Conservation (phyloP, 2,113 vertebrate species). For the Ctenomys sociabilis region DNA sequence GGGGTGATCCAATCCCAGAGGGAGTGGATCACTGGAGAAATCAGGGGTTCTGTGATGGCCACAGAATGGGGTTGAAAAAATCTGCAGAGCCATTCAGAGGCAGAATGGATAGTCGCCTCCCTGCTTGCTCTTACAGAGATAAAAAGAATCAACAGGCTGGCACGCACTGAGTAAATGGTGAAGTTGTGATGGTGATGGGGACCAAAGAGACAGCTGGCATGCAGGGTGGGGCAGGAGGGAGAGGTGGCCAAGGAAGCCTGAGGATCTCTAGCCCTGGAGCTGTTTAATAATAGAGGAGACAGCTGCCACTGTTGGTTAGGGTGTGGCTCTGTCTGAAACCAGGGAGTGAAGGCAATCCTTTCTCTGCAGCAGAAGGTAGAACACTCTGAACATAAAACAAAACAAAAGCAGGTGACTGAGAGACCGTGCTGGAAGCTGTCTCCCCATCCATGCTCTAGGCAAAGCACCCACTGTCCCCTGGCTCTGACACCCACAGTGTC, state of each 20-base stretch:
- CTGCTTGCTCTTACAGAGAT: neutral
- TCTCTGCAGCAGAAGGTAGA: slow-evolving; percentile 18
- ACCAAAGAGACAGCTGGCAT: slow-evolving; percentile 58
- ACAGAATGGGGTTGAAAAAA: too few relatives aligned
- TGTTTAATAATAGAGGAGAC: slow-evolving; percentile 77
- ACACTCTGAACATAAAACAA: neutral
- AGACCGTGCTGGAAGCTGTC: neutral
- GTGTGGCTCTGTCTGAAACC: slow-evolving; percentile 32
- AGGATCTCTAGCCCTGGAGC: slow-evolving; percentile 52
- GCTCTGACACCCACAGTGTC: neutral
- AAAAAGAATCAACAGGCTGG: neutral
- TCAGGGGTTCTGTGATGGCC: neutral
- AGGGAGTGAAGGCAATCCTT: neutral
- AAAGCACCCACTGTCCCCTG: too few relatives aligned
- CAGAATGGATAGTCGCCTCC: neutral
- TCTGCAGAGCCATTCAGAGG: neutral
- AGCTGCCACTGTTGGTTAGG: slow-evolving; percentile 67
- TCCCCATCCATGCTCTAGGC: rapidly evolving
- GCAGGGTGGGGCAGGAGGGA: slow-evolving; percentile 32
- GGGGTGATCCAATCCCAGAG: neutral
- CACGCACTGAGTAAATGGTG: neutral
- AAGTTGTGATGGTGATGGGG: neutral
- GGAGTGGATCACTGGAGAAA: neutral
- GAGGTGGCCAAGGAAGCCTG: slow-evolving; percentile 27
- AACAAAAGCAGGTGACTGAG: neutral